Base-by-base conservation (phyloP, 2,888 invertebrate genomes). In the Parnassius apollo region DNA sequence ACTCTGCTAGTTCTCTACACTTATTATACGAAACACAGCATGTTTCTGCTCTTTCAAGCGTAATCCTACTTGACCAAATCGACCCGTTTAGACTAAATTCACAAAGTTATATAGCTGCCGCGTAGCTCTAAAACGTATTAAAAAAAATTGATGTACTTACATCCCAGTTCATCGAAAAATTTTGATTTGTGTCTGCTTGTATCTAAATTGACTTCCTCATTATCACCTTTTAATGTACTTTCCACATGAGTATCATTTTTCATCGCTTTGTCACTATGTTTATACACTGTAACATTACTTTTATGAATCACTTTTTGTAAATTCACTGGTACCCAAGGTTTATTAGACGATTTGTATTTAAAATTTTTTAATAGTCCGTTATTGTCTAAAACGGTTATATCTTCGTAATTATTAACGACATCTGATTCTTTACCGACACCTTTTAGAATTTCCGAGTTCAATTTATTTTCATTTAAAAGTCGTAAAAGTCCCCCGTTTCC, bases 111-210 rank as follows among this genome's bases (percentile, higher is more conserved):
- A 35, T 4, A 35, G 35, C 35, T 35, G 35, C 35, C 1, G 4
- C 35, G 3, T 35, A 35, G 35, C 35, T 7, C 35, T 35, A 35
- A 0, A 4, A 25, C 25, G 25, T 25, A 44, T 11, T 11, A 11
- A 44, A 44, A 11, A 8, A 49, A 49, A 13, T 49, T 35, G 35
- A 13, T n/a, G 9, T 88, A 94, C 95, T 94, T 91, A 95, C 95
- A 81, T 75, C 94, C 95, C 64, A 95, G 78, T 74, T 95, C 95
- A 75, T 95, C 95, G 71, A 95, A 94, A 75, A 95, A 95, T 78
- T 94, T 94, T n/a, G 93, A 85, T 65, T 86, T 90, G 44, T 80
- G 78, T 8, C 74, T 76, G 64, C 64, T 72, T 2, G 68, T 55
- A 57, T 68, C 61, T n/a, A 68, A 62, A 61, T 68, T 69, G 49